Percentiles rank a stretch among this genome's conserved stretches.
These are phyloP conservation scores for Plusia festucae DNA, from an alignment of 2,888 invertebrate species.

Conservation along the genomic window DNA sequence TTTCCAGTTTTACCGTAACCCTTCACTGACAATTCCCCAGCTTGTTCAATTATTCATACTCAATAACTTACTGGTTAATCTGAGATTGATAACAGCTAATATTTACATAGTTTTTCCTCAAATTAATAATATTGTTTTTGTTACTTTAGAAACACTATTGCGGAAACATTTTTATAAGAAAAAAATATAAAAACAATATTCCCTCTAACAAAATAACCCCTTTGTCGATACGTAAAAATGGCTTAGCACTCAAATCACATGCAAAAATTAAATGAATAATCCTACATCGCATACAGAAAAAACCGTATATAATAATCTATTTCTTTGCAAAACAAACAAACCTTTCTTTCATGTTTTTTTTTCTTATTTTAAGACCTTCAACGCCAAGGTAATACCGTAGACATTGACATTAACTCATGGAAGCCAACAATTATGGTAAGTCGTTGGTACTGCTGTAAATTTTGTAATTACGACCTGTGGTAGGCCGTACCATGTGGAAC, in stretches of 20 bases:
- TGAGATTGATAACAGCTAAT: not conserved
- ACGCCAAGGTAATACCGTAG: slow-evolving; percentile 23
- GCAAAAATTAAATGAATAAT: too few relatives aligned
- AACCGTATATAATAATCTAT: too few relatives aligned
- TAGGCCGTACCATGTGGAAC: slow-evolving; percentile 54
- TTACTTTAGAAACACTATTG: too few relatives aligned
- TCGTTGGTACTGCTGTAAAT: slow-evolving; percentile 46
- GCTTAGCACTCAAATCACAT: too few relatives aligned
- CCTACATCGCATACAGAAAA: too few relatives aligned
- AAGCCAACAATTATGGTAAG: slow-evolving; percentile 50
- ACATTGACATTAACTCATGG: slow-evolving; percentile 40
- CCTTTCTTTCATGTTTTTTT: not conserved
- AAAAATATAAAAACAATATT: too few relatives aligned
- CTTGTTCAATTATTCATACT: slow-evolving; percentile 8
- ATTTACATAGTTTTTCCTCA: too few relatives aligned
- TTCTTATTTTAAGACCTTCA: slow-evolving; percentile 18
- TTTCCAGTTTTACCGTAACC: slow-evolving; percentile 21
- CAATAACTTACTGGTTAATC: not conserved
- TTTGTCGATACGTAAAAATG: too few relatives aligned
- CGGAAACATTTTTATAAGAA: too few relatives aligned
- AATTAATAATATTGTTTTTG: not conserved
- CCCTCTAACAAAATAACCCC: too few relatives aligned
- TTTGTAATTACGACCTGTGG: slow-evolving; percentile 57
- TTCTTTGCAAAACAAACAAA: too few relatives aligned
- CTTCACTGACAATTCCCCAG: not conserved